phyloP scores from a whole-genome alignment of 2,797 vertebrate genomes.

The Sandelia bainsii region DNA sequence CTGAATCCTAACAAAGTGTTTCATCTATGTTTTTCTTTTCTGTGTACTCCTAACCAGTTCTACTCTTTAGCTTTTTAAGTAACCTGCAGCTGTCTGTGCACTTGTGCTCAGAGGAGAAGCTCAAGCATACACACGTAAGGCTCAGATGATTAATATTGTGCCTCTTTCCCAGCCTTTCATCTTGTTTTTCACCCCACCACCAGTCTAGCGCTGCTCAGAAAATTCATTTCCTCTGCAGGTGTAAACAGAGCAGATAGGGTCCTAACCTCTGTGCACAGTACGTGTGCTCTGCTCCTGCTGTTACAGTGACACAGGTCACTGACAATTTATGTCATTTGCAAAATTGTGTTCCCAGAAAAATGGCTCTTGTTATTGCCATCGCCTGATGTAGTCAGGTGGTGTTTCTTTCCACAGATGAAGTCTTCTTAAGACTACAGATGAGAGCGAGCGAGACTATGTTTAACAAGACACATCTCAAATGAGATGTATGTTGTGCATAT shows the following conservation, averaged over 20 bases:
- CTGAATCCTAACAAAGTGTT: background rate
- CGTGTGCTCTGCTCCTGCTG: slow-evolving; percentile 14
- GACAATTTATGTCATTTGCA: slow-evolving; percentile 36
- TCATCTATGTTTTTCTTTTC: slow-evolving; percentile 19
- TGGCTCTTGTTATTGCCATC: slow-evolving; percentile 3
- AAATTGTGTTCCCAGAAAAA: slow-evolving; percentile 40
- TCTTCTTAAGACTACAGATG: slow-evolving; percentile 15
- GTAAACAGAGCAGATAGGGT: slow-evolving; percentile 37
- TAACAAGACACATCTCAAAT: background rate
- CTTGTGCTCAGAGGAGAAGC: slow-evolving; percentile 12
- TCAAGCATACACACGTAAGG: slow-evolving; percentile 11
- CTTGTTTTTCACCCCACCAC: slow-evolving; percentile 22
- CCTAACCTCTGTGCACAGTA: slow-evolving; percentile 1
- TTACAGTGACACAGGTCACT: slow-evolving; percentile 35
- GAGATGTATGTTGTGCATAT: slow-evolving; percentile 1
- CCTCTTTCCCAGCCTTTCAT: slow-evolving; percentile 27
- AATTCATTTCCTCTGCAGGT: slow-evolving; percentile 53
- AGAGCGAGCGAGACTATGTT: background rate
- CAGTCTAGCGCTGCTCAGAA: slow-evolving; percentile 27
- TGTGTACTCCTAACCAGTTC: slow-evolving; percentile 7
- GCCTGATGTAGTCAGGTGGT: slow-evolving; percentile 5
- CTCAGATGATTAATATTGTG: slow-evolving; percentile 31
- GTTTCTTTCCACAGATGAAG: slow-evolving; percentile 14
- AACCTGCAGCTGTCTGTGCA: slow-evolving; percentile 18
- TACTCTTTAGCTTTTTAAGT: background rate